Evolutionary conservation across 2,797 vertebrate species (phyloP).

Genomic region (Apogon hyalosoma): DNA sequence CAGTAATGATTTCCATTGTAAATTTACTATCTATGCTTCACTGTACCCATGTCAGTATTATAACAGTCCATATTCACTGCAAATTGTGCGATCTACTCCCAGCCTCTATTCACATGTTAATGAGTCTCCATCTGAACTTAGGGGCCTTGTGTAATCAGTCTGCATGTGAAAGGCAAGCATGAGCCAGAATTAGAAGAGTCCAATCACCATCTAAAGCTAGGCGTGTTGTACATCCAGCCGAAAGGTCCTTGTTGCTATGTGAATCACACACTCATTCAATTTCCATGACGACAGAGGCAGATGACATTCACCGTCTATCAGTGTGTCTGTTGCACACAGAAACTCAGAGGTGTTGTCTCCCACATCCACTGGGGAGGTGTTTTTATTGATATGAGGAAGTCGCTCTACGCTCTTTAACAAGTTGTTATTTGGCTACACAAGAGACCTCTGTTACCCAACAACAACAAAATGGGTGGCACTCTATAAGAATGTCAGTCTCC

Average conservation of each 20-base stretch:
- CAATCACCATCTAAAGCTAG: constrained; percentile 49
- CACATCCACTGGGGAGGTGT: constrained; percentile 22
- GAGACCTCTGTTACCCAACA: neutral
- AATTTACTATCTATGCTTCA: constrained; percentile 41
- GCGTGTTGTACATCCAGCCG: constrained; percentile 33
- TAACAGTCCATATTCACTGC: constrained; percentile 25
- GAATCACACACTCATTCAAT: constrained; percentile 66
- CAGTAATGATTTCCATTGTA: constrained; percentile 74
- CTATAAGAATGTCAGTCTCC: neutral
- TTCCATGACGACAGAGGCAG: constrained; percentile 73
- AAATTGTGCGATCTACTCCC: constrained; percentile 12
- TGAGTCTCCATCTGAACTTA: constrained; percentile 15
- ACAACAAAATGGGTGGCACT: constrained; percentile 15
- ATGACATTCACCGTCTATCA: constrained; percentile 61
- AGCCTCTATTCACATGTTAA: constrained; percentile 50
- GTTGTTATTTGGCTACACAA: neutral
- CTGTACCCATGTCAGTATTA: constrained; percentile 13
- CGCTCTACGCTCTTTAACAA: neutral
- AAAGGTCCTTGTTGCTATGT: constrained; percentile 69
- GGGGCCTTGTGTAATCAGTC: constrained; percentile 24
- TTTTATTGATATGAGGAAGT: constrained; percentile 6
- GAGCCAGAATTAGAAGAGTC: constrained; percentile 23
- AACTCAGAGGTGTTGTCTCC: constrained; percentile 41
- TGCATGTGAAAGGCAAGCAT: constrained; percentile 32
- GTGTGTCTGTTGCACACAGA: constrained; percentile 50